These are phyloP conservation scores for Tupiocoris notatus DNA, from an alignment of 2,888 invertebrate genomes.

Conservation along the genomic window DNA sequence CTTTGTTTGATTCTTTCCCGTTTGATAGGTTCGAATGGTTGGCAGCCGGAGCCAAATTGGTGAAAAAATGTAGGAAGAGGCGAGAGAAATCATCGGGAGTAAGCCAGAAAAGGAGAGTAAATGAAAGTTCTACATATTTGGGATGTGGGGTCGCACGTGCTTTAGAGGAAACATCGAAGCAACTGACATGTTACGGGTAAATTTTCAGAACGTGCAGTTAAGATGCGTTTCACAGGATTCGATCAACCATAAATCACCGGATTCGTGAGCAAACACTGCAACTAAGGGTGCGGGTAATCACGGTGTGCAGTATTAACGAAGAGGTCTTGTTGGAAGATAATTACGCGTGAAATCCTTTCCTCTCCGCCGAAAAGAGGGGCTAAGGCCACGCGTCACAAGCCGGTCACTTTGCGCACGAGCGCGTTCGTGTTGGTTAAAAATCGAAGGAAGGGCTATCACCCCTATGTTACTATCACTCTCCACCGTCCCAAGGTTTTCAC, in stretches of 20 bases:
- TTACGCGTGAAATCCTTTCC: conserved; percentile 37
- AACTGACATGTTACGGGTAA: too few species aligned
- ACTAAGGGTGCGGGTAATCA: conserved; percentile 9
- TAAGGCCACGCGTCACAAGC: background rate
- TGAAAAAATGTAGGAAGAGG: too few species aligned
- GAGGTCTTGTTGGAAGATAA: conserved; percentile 35
- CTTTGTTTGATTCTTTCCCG: background rate
- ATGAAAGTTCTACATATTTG: too few species aligned
- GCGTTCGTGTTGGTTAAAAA: too few species aligned
- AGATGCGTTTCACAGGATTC: background rate
- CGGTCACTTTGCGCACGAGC: too few species aligned
- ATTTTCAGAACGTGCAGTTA: too few species aligned
- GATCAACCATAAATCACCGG: conserved; percentile 22
- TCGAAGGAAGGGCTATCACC: too few species aligned
- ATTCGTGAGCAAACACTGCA: conserved; percentile 17
- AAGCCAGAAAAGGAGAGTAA: background rate
- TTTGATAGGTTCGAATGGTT: background rate
- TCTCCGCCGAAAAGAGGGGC: conserved; percentile 5
- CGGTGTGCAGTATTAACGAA: conserved; percentile 33
- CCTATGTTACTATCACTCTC: too few species aligned
- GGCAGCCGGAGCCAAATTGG: background rate
- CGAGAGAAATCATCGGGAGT: background rate
- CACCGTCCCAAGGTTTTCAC: too few species aligned
- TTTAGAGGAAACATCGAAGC: too few species aligned
- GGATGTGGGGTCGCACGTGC: too few species aligned